These are phyloP conservation scores for Pangasius djambal DNA, from an alignment of 2,797 vertebrate species.

Conservation along the genomic window DNA sequence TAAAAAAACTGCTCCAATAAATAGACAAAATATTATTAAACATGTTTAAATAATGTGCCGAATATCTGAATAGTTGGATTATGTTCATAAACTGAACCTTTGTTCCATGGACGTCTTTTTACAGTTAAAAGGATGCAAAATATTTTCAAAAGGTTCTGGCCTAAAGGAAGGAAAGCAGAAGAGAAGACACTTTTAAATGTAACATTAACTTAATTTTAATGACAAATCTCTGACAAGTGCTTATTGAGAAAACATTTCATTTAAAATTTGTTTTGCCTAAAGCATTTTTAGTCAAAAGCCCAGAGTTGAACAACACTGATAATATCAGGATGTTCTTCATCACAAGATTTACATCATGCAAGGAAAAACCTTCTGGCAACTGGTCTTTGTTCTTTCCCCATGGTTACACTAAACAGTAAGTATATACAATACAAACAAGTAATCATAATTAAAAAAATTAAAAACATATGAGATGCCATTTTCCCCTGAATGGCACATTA, in stretches of 20 bases:
- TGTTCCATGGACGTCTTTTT: not conserved
- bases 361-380: not conserved
- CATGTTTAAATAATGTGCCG: not conserved
- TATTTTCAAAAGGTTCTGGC: not conserved
- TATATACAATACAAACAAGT: not conserved
- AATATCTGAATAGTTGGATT: too few relatives aligned
- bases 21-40: not conserved
- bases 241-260: not conserved
- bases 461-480: slow-evolving; percentile 4
- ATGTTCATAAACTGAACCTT: not conserved
- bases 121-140: not conserved
- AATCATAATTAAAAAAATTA: not conserved
- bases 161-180: not conserved
- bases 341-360: slow-evolving; percentile 15
- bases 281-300: not conserved
- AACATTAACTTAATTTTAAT: not conserved
- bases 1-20: not conserved
- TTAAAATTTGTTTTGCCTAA: not conserved
- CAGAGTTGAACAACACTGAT: not conserved
- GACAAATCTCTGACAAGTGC: not conserved
- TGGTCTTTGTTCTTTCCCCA: too few relatives aligned
- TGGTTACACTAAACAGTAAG: not conserved
- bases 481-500: not conserved
- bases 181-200: not conserved
- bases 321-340: not conserved